These are phyloP conservation scores for Brachypalpus laphriformis DNA, from an alignment of 2,888 invertebrate genomes.

Conservation along the genomic window DNA sequence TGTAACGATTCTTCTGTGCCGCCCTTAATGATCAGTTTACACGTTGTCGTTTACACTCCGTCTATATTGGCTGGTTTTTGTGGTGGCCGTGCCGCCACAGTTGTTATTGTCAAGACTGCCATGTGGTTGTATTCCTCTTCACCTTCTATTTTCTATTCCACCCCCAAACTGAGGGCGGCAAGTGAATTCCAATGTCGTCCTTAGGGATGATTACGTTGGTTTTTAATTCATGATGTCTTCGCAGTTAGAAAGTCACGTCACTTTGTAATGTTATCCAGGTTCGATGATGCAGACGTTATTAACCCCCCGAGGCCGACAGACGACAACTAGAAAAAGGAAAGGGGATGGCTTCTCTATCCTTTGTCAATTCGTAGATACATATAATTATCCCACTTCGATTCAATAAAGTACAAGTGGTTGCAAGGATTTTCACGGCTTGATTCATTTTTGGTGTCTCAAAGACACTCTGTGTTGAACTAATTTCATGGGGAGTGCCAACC, in stretches of 20 bases:
- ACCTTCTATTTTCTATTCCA: conserved; percentile 2
- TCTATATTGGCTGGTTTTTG: conserved; percentile 8
- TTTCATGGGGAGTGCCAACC: conserved; percentile 9
- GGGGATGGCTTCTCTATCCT: conserved; percentile 1
- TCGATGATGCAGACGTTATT: conserved; percentile 47
- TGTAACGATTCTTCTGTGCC: conserved; percentile 10
- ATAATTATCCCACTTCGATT: conserved; percentile 62
- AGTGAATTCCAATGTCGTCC: conserved; percentile 56
- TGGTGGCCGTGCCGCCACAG: neutral
- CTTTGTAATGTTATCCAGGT: conserved; percentile 4
- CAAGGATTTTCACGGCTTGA: conserved; percentile 26
- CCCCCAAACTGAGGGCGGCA: conserved; percentile 28
- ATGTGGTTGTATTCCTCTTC: conserved; percentile 23
- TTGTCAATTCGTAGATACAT: conserved; percentile 6
- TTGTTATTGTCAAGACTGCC: conserved; percentile 11
- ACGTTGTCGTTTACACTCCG: conserved; percentile 34
- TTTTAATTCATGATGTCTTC: conserved; percentile 59
- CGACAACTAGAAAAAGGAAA: neutral
- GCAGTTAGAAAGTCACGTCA: conserved; percentile 24
- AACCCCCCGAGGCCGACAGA: conserved; percentile 43
- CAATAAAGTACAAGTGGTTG: conserved; percentile 48
- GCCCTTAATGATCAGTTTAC: conserved; percentile 41
- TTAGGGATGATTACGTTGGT: conserved; percentile 62
- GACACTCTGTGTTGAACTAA: conserved; percentile 33
- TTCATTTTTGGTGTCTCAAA: neutral